These are phyloP conservation scores for Creontiades dilutus DNA, from an alignment of 2,888 invertebrate genomes.

Conservation along the genomic window DNA sequence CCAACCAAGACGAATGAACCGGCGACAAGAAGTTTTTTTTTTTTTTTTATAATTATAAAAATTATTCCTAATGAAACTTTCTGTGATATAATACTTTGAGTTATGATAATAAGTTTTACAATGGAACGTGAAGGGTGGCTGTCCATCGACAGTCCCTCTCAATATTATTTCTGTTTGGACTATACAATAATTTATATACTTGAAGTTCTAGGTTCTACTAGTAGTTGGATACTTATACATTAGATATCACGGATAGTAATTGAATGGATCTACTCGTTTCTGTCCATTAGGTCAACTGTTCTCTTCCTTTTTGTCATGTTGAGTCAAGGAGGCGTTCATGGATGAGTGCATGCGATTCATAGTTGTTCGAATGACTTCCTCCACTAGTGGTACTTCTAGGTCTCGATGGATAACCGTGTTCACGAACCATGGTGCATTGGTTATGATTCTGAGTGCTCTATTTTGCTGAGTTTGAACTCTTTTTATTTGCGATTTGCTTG, in stretches of 20 bases:
- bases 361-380: neutral
- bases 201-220: no score
- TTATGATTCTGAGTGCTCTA: neutral
- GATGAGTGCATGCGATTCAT: neutral
- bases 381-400: neutral
- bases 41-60: neutral
- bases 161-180: neutral
- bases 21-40: no score
- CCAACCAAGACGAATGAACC: no score
- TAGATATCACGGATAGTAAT: neutral
- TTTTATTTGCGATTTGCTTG: conserved; percentile 19
- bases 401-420: neutral
- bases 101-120: neutral
- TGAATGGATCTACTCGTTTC: neutral
- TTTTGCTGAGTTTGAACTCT: neutral
- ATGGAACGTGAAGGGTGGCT: neutral
- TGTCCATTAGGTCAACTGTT: neutral
- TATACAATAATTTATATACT: neutral
- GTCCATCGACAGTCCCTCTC: neutral
- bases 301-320: conserved; percentile 26
- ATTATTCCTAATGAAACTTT: neutral
- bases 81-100: conserved; percentile 11
- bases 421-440: neutral
- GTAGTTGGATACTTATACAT: neutral
- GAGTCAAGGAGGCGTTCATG: conserved; percentile 32